Conservation (phyloP, 2,797 vertebrate species). For the Eospalax fontanierii region DNA sequence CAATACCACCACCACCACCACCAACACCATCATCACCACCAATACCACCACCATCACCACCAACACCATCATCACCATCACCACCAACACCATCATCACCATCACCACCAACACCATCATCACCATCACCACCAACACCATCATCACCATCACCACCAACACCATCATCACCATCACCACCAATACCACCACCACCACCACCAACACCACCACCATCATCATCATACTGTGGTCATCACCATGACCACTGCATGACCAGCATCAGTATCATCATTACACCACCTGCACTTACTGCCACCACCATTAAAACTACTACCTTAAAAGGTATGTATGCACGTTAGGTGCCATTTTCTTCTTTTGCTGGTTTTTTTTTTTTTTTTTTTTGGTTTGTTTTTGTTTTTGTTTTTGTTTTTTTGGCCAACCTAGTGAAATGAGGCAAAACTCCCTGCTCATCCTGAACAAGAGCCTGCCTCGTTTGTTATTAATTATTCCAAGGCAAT, state of each 20-base stretch:
- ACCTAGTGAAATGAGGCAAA: neutral
- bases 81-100: rapidly evolving
- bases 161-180: rapidly evolving
- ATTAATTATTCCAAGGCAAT: rapidly evolving
- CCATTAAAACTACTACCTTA: neutral
- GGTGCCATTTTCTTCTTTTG: neutral
- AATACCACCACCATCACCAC: neutral
- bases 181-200: rapidly evolving
- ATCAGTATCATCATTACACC: rapidly evolving
- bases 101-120: neutral
- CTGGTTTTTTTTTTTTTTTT: too few species aligned
- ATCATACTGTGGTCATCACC: rapidly evolving
- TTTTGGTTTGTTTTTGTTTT: too few species aligned
- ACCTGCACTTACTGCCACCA: neutral
- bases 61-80: rapidly evolving
- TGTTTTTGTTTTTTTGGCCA: neutral
- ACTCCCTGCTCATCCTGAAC: neutral
- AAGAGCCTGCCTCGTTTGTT: neutral
- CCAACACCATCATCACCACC: rapidly evolving
- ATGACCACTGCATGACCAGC: rapidly evolving
- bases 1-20: rapidly evolving
- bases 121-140: neutral
- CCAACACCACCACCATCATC: rapidly evolving
- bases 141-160: rapidly evolving
- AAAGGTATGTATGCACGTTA: neutral